phyloP scores from a whole-genome alignment of 2,113 vertebrate genomes.

The Platichthys stellatus region DNA sequence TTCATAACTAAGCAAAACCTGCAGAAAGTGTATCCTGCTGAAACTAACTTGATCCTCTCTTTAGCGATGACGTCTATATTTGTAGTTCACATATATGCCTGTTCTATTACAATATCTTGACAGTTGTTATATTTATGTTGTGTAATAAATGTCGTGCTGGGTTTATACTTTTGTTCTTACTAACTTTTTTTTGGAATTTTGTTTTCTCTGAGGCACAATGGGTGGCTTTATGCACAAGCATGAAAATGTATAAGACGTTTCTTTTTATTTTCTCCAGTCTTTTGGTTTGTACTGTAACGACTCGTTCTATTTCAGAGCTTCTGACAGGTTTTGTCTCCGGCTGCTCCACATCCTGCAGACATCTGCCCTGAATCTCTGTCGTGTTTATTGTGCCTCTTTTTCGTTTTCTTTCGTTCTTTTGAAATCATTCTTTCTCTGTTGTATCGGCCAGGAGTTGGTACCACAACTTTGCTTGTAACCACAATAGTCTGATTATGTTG shows the following conservation, averaged over 20 bases:
- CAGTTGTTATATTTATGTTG: conserved; percentile 94
- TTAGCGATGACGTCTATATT: conserved; percentile 92
- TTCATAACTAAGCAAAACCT: conserved; percentile 78
- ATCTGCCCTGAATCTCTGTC: conserved; percentile 67
- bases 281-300: conserved; percentile 70
- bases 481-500: conserved; percentile 84
- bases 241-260: conserved; percentile 55
- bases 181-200: conserved; percentile 53
- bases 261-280: background rate
- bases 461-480: conserved; percentile 85
- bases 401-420: conserved; percentile 47
- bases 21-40: conserved; percentile 88
- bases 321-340: conserved; percentile 63
- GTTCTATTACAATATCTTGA: conserved; percentile 95
- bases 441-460: conserved; percentile 85
- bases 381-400: conserved; percentile 73
- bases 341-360: conserved; percentile 65
- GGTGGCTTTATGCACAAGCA: conserved; percentile 71
- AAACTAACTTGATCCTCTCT: conserved; percentile 92
- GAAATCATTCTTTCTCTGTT: conserved; percentile 75
- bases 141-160: conserved; percentile 94
- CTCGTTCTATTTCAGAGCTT: conserved; percentile 70
- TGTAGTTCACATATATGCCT: conserved; percentile 94
- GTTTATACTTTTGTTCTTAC: conserved; percentile 82
- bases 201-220: conserved; percentile 83